Percentiles rank a stretch among this genome's conserved stretches.
Evolutionary conservation across 1,140 invertebrate genomes (phyloP).

Genomic region (Drosophila pseudoobscura): DNA sequence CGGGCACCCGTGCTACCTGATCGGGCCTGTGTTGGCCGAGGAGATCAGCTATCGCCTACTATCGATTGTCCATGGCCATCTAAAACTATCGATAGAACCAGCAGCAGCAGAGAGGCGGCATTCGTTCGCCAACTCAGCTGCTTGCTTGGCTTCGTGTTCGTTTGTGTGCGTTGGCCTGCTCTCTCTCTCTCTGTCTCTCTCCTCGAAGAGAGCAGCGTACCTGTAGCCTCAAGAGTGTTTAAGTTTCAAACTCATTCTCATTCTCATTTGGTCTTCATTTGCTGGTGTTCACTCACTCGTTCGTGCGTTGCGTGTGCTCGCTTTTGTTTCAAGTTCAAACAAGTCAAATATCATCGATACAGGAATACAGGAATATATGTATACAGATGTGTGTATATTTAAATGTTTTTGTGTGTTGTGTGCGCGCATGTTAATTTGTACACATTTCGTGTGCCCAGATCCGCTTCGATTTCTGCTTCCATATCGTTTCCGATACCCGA

Average conservation of each 20-base stretch:
- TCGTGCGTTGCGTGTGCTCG: slow-evolving; percentile 16
- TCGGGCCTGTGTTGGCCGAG: too few species aligned
- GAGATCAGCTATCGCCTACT: too few species aligned
- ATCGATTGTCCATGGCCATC: too few species aligned
- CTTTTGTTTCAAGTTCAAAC: slow-evolving; percentile 61
- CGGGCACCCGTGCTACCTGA: too few species aligned
- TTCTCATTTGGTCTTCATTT: slow-evolving; percentile 6
- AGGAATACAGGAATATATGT: neutral
- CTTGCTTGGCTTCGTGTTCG: neutral
- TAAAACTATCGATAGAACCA: too few species aligned
- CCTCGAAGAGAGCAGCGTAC: neutral
- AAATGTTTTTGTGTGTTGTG: slow-evolving; percentile 14
- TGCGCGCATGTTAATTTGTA: slow-evolving; percentile 35
- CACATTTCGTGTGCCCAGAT: neutral
- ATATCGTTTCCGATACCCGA: too few species aligned
- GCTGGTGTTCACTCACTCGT: neutral
- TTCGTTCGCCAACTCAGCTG: neutral
- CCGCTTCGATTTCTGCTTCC: neutral
- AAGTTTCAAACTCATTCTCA: neutral
- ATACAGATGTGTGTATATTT: neutral
- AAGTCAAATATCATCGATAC: slow-evolving; percentile 64
- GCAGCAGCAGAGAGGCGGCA: too few species aligned
- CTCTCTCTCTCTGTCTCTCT: slow-evolving; percentile 3
- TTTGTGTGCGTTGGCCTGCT: slow-evolving; percentile 7
- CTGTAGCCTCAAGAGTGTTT: slow-evolving; percentile 2